Conservation (phyloP, 1,140 invertebrate genomes). For the Laupala kohalensis region DNA sequence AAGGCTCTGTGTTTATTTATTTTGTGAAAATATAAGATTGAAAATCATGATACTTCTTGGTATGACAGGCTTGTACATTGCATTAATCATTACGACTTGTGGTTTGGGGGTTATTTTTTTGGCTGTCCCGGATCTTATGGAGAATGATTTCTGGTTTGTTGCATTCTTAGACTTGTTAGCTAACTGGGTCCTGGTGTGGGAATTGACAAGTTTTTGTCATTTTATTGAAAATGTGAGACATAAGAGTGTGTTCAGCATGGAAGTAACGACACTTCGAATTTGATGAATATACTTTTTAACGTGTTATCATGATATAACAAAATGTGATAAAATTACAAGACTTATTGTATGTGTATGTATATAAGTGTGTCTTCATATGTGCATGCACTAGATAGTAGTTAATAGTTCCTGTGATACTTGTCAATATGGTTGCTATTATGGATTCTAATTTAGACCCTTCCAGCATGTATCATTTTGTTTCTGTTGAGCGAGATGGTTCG, state of each 20-base stretch:
- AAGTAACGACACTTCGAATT: conserved; percentile 5
- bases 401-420: not conserved
- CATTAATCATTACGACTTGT: conserved; percentile 12
- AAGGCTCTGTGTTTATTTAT: no score
- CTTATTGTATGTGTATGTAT: not conserved
- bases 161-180: conserved; percentile 12
- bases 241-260: conserved; percentile 9
- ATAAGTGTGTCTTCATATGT: not conserved
- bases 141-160: conserved; percentile 13
- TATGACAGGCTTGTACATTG: conserved; percentile 12
- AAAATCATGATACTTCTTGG: conserved; percentile 7
- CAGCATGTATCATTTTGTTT: not conserved
- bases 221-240: conserved; percentile 12
- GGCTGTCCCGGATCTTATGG: conserved; percentile 11
- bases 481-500: no score
- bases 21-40: no score
- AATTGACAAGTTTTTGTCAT: conserved; percentile 14
- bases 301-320: not conserved
- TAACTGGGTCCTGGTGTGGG: conserved; percentile 12
- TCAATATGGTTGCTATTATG: conserved; percentile 7
- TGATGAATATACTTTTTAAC: not conserved
- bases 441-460: not conserved
- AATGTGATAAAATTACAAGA: not conserved
- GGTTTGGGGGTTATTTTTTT: conserved; percentile 11
- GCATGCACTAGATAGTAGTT: not conserved